Base-by-base conservation (phyloP, 2,113 vertebrate genomes). In the Boulengerochromis microlepis region DNA sequence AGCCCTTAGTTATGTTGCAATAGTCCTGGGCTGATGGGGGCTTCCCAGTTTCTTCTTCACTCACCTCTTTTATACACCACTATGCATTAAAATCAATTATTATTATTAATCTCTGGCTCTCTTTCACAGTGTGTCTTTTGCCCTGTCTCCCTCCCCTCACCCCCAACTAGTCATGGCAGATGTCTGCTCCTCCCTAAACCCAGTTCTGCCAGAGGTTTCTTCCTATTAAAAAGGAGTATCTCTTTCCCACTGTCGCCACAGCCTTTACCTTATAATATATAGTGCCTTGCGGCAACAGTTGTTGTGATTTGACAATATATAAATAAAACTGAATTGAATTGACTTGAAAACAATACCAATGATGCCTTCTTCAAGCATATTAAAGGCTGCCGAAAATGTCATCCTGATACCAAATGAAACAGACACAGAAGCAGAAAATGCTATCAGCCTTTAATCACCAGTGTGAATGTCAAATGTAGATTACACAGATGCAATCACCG, bases 401-500 rank as follows among this genome's bases (percentile, higher is more conserved):
- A 96, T 89, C 90, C 89, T 92, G 95, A 96, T 95, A 94, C 85
- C 86, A 94, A 85, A 89, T 71, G 80, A 86, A 90, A 84, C 15
- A 19, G 76, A 86, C 93, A 90, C 86, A 86, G 66, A 89, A 87
- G 84, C 69, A 93, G 91, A 93, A 95, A 95, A 91, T 82, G 91
- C 92, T 94, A 94, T 94, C 91, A 64, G 80, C 88, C 87, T 88
- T 90, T 91, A 87, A 93, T 95, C 95, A 71, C 19, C 89, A 13
- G 64, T 78, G 90, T 94, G 90, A 96, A 96, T 96, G 95, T 96
- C 96, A 96, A 93, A 92, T 91, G 93, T 86, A 95, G 94, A 95
- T 95, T 90, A 93, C 85, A 88, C 71, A 90, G 93, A 96, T 93
- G 91, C 33, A 93, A 94, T 95, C 93, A 50, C 18, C 81, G 3